Percentiles rank a stretch among this genome's conserved stretches.
phyloP scores from a whole-genome alignment of 2,113 vertebrate species.

The Gallinago media region DNA sequence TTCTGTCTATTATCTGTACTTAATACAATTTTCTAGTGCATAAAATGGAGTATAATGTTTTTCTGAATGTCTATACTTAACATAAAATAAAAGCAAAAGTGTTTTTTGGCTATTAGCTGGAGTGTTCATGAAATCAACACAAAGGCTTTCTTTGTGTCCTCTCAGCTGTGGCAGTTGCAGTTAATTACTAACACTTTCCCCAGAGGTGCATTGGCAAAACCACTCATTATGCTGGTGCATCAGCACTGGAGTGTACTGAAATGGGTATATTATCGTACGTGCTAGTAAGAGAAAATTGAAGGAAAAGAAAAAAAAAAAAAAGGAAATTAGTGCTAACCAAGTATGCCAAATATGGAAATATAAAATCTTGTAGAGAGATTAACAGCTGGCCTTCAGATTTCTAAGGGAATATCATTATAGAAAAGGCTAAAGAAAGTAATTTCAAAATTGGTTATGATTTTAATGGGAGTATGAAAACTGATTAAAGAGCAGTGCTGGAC shows the following conservation, averaged over 20 bases:
- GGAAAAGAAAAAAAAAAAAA: neutral
- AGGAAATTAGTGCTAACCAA: neutral
- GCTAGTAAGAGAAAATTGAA: neutral
- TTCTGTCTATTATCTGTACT: neutral
- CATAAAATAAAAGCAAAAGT: neutral
- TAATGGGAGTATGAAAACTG: neutral
- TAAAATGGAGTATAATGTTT: neutral
- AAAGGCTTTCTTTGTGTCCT: conserved; percentile 1
- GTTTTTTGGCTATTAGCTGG: neutral
- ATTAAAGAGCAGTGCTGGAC: rapidly evolving
- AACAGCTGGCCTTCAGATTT: neutral
- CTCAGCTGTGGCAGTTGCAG: neutral
- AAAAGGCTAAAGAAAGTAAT: neutral
- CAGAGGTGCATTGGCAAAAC: neutral
- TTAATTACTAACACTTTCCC: conserved; percentile 9
- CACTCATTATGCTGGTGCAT: neutral
- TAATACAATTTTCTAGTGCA: neutral
- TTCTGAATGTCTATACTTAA: neutral
- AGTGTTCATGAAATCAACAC: neutral
- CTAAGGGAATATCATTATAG: neutral
- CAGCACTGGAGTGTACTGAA: neutral
- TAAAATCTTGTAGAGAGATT: neutral
- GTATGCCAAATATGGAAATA: neutral
- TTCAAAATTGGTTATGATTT: neutral
- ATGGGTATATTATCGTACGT: neutral